Base-by-base conservation (phyloP, 2,797 vertebrate genomes). In the Gephyroberyx darwinii region DNA sequence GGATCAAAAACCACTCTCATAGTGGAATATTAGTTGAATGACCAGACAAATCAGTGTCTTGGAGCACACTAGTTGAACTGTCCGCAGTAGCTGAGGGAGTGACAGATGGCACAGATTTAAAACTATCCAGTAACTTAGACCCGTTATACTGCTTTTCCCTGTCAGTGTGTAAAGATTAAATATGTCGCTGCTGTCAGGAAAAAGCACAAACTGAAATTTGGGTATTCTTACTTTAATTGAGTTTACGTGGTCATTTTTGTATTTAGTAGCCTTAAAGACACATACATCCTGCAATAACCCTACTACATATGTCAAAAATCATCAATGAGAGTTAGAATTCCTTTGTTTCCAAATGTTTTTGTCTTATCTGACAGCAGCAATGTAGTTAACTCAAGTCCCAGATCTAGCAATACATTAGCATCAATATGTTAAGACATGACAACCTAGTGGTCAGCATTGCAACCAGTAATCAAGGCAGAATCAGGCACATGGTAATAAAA, bases 381-480 rank as follows among this genome's bases (percentile, higher is more conserved):
- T 14, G 16, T 5, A 55, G 16, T n/a, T 57, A 7, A 37, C 30
- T 17, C 3, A n/a, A 33, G 54, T n/a, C 54, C 54, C 31, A 22
- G 5, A 56, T 14, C 26, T 56, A 5, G 39, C 19, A 43, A 59
- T 39, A 39, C 37, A 53, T 75, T 10, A 39, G 26, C 19, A 45
- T 20, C 57, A 37, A 50, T 33, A n/a, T 31, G 16, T 61, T 54
- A 22, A 64, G 16, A 62, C 20, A 45, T 33, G 33, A 43, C 45
- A 37, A 12, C 17, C 37, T 22, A 14, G 30, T n/a, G 31, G 59
- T 73, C 60, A 45, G 8, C 14, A 59, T 45, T 48, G 41, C 45
- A 26, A 16, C 52, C 26, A 47, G 6, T 74, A 54, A 61, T 67
- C 41, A 61, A 35, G 7, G 9, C 20, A 53, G 47, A 56, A 22